These are phyloP conservation scores for Rhineura floridana DNA, from an alignment of 2,113 vertebrate species.

Conservation along the genomic window DNA sequence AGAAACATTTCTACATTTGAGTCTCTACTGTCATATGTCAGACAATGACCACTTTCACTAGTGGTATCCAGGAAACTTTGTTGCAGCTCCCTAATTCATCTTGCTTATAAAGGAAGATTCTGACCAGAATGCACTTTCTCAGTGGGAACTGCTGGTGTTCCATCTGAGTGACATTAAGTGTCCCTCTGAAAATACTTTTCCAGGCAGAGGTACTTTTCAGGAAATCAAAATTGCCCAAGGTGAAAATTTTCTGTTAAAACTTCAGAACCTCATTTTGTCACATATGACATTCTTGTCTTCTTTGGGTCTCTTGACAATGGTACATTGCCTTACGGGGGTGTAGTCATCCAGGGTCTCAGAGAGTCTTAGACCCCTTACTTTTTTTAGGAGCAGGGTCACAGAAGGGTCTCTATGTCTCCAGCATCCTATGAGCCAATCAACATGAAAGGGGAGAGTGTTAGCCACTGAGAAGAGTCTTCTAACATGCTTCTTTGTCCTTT, in stretches of 20 bases:
- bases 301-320: slow-evolving; percentile 65
- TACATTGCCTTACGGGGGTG: too few species aligned
- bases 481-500: too few species aligned
- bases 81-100: slow-evolving; percentile 2
- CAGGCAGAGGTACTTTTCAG: not conserved
- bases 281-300: slow-evolving; percentile 46
- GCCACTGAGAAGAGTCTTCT: too few species aligned
- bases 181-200: not conserved
- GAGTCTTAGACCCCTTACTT: too few species aligned
- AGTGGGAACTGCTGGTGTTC: not conserved
- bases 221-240: slow-evolving; percentile 47
- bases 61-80: not conserved
- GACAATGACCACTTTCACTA: not conserved
- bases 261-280: slow-evolving; percentile 38
- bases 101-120: not conserved
- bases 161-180: slow-evolving; percentile 16
- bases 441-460: too few species aligned
- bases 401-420: too few species aligned
- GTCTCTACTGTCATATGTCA: not conserved
- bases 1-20: not conserved
- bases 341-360: too few species aligned
- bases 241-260: slow-evolving; percentile 67
- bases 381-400: too few species aligned
- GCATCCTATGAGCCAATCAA: too few species aligned
- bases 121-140: not conserved